Base-by-base conservation (phyloP, 2,888 invertebrate species). In the Drosophila neoperkinsi region DNA sequence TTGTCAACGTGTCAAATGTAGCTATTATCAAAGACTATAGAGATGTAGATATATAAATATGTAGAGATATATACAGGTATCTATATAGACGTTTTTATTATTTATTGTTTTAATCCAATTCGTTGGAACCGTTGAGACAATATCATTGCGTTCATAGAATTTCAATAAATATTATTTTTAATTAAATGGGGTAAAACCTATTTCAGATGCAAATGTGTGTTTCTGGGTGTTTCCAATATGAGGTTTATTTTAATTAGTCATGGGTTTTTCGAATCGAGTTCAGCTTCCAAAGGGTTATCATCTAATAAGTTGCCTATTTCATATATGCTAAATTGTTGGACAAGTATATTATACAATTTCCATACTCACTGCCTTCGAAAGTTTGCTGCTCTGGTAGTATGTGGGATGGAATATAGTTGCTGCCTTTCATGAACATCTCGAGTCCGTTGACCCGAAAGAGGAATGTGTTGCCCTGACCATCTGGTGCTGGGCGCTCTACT, bases 401-500 rank as follows among this genome's bases (percentile, higher is more conserved):
- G 91, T 97, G 95, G 0, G 96, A 95, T 0, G 99, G 99, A 88
- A 99, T 98, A 95, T 97, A 98, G 92, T 99, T 99, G 13, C 97
- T 96, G 3, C 99, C 99, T 93, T 99, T 99, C 93, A 98, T 96
- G 91, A 98, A 99, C n/a, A 99, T 95, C 2, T 97, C 96, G 59
- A 96, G 93, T 0, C 94, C 96, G 92, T 99, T 99, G 18, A 99
- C 94, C 91, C 95, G 95, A 91, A 99, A 98, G 91, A 97, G 97
- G 93, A 99, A 99, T 11, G 96, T 95, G 2, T 96, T 94, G 2
- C 97, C 99, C 73, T 82, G 72, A 3, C 78, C 77, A 52, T 77
- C 76, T 9, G 88, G 63, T 7, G 81, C 81, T 6, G 81, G 77
- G 0, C 67, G 73, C 93, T 99, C 97, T 11, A 98, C 94, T 0